phyloP scores from a whole-genome alignment of 2,888 invertebrate species.

The Phorcus lineatus region DNA sequence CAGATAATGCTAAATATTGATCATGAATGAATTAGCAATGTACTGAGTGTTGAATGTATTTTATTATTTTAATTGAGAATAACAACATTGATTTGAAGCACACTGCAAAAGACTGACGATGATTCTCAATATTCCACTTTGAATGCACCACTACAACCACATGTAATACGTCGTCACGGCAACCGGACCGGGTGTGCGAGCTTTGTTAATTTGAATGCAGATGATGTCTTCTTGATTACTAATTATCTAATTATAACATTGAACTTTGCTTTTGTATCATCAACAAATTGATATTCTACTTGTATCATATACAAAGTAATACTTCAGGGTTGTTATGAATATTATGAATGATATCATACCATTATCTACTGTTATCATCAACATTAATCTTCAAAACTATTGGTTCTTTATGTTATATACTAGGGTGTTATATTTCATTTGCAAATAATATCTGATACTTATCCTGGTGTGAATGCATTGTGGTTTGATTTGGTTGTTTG shows the following conservation, averaged over 20 bases:
- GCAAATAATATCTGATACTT: neutral
- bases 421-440: neutral
- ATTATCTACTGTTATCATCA: neutral
- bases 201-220: too few relatives aligned
- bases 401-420: neutral
- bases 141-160: too few relatives aligned
- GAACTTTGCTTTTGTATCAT: neutral
- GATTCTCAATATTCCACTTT: too few relatives aligned
- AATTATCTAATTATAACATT: neutral
- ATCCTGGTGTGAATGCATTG: neutral
- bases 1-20: too few relatives aligned
- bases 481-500: conserved; percentile 11
- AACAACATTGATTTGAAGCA: too few relatives aligned
- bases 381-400: neutral
- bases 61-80: too few relatives aligned
- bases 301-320: neutral
- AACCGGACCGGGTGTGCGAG: too few relatives aligned
- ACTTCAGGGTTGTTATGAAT: neutral
- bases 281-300: neutral
- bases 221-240: neutral
- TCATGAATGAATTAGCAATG: too few relatives aligned
- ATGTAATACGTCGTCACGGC: too few relatives aligned
- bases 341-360: neutral
- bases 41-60: too few relatives aligned
- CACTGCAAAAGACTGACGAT: too few relatives aligned